phyloP scores from a whole-genome alignment of 2,888 invertebrate species.

The Elegia similella region DNA sequence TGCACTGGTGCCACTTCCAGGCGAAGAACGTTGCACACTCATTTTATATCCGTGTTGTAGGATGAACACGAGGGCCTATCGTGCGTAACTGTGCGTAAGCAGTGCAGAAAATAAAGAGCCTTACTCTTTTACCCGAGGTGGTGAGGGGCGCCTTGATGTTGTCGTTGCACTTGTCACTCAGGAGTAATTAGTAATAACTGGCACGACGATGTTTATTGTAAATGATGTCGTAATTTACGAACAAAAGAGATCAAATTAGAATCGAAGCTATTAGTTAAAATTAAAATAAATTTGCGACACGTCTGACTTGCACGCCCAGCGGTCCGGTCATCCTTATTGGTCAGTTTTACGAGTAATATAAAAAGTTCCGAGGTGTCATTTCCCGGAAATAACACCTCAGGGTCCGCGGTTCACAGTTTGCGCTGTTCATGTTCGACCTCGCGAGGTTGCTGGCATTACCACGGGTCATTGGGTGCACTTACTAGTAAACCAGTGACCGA shows the following conservation, averaged over 20 bases:
- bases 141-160: background rate
- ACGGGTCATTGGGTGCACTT: constrained; percentile 32
- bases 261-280: background rate
- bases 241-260: background rate
- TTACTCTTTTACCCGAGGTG: background rate
- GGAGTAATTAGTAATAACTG: background rate
- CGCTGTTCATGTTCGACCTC: constrained; percentile 49
- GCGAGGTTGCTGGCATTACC: constrained; percentile 38
- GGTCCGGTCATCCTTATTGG: too few species aligned
- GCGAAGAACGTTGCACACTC: background rate
- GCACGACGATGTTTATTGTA: background rate
- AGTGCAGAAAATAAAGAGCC: background rate
- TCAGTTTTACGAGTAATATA: constrained; percentile 29
- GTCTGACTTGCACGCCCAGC: background rate
- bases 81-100: background rate
- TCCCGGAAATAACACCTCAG: constrained; percentile 53
- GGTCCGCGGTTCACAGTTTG: constrained; percentile 35
- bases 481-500: background rate
- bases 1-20: background rate
- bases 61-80: background rate
- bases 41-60: background rate
- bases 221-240: background rate
- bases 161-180: background rate
- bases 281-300: background rate
- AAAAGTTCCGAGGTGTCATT: constrained; percentile 52